A percentile compares a stretch with the other conserved stretches of the same genome.
phyloP scores from a whole-genome alignment of 92 coral and sea anemone genomes.

The Siderastrea radians region DNA sequence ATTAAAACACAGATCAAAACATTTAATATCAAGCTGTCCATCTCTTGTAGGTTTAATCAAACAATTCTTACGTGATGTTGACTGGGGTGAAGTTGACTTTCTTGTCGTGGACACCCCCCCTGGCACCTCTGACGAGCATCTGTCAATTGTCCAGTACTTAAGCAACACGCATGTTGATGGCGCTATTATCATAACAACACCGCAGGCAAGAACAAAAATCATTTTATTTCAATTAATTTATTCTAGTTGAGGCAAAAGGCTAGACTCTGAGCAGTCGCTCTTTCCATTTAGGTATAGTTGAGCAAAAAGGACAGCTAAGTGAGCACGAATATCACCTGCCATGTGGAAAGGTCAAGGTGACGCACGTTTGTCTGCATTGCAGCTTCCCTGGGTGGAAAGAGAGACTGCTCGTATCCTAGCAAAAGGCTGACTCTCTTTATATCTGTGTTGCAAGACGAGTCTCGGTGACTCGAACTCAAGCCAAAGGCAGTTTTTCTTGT shows the following conservation, averaged over 20 bases:
- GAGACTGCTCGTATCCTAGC: neutral
- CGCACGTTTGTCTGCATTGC: neutral
- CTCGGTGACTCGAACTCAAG: too few species aligned
- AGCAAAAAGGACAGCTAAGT: too few species aligned
- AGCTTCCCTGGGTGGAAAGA: neutral
- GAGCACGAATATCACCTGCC: too few species aligned
- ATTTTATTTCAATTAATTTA: neutral
- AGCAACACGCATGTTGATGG: conserved; percentile 88
- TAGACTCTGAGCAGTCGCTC: too few species aligned
- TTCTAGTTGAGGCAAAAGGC: neutral
- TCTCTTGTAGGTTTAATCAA: conserved; percentile 88
- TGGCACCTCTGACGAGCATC: conserved; percentile 99
- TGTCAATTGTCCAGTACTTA: conserved; percentile 95
- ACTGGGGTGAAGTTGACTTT: conserved; percentile 98
- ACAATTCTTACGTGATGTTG: conserved; percentile 97
- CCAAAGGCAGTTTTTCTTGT: too few species aligned
- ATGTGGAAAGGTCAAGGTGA: too few species aligned
- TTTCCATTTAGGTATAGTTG: too few species aligned
- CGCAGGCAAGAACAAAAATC: conserved; percentile 77
- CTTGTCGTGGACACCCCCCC: conserved; percentile 98
- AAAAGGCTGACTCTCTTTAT: too few species aligned
- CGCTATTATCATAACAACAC: conserved; percentile 96
- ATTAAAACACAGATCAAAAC: neutral
- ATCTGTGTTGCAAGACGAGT: too few species aligned
- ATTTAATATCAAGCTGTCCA: neutral